Conservation (phyloP, 2,888 invertebrate species). For the Cerceris rybyensis region DNA sequence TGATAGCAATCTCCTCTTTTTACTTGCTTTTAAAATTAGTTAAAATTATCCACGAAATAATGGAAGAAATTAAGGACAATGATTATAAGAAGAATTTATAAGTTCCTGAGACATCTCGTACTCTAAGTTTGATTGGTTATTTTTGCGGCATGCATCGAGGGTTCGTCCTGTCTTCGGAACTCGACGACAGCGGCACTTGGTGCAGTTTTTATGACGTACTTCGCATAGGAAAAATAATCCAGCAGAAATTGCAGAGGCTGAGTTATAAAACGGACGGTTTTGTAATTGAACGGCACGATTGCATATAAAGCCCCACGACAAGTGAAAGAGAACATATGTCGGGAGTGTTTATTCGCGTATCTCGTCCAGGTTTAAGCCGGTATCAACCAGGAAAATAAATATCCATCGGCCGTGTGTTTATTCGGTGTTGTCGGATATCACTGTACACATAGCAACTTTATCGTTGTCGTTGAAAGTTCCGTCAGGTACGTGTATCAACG, state of each 20-base stretch:
- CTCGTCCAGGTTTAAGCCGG: conserved; percentile 55
- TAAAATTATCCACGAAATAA: too few relatives aligned
- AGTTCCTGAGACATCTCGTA: too few relatives aligned
- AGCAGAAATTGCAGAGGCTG: conserved; percentile 6
- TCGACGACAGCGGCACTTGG: too few relatives aligned
- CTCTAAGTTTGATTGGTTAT: too few relatives aligned
- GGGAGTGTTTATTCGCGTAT: conserved; percentile 66
- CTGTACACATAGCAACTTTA: conserved; percentile 71
- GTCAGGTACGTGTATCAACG: conserved; percentile 20
- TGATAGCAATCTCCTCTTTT: too few relatives aligned
- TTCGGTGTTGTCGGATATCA: conserved; percentile 67
- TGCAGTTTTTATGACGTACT: too few relatives aligned
- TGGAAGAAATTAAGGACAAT: too few relatives aligned
- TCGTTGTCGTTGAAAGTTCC: conserved; percentile 51
- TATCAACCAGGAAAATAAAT: conserved; percentile 62
- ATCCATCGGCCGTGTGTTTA: conserved; percentile 61
- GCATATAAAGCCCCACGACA: conserved; percentile 42
- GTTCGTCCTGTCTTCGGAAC: too few relatives aligned
- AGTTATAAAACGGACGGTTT: conserved; percentile 27
- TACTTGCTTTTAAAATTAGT: too few relatives aligned
- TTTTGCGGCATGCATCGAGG: too few relatives aligned
- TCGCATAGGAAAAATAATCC: not conserved
- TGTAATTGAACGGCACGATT: conserved; percentile 39
- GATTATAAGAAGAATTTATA: too few relatives aligned
- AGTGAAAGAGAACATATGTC: conserved; percentile 66